Conservation (phyloP, 2,888 invertebrate species). For the Ennomos erosarius region DNA sequence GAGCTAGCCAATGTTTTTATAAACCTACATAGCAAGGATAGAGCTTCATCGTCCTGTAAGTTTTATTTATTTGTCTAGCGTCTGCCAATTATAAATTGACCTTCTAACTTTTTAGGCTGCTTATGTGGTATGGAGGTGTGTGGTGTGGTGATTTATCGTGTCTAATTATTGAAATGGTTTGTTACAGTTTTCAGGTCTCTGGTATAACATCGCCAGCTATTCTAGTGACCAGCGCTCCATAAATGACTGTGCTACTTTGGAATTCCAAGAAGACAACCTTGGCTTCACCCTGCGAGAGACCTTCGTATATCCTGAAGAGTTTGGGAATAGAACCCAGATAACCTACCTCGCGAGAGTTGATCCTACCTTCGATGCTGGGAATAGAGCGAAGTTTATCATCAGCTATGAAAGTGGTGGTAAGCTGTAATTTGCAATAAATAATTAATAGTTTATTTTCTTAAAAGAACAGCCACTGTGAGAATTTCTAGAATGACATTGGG, state of each 20-base stretch:
- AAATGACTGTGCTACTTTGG: slow-evolving; percentile 71
- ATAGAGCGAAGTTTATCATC: slow-evolving; percentile 71
- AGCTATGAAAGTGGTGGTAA: slow-evolving; percentile 75
- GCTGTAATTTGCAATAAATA: slow-evolving; percentile 10
- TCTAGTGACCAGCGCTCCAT: slow-evolving; percentile 71
- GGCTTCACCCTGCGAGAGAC: slow-evolving; percentile 74
- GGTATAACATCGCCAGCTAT: slow-evolving; percentile 75
- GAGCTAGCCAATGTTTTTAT: no score
- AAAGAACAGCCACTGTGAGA: no score
- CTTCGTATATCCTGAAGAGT: slow-evolving; percentile 55
- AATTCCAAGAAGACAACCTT: slow-evolving; percentile 76
- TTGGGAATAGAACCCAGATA: slow-evolving; percentile 72
- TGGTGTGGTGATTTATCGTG: no score
- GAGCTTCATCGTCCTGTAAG: no score
- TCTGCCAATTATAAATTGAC: no score
- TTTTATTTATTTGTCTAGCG: no score
- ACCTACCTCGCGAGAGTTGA: slow-evolving; percentile 77
- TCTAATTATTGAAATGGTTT: no score
- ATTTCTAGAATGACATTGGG: no score
- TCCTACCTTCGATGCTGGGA: slow-evolving; percentile 76
- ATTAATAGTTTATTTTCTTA: no score
- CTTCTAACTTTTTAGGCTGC: no score
- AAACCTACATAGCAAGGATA: no score
- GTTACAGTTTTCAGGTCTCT: slow-evolving; percentile 75
- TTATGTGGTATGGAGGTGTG: no score